These are phyloP conservation scores for Drosophila paracracens DNA, from an alignment of 2,888 invertebrate species.

Conservation along the genomic window DNA sequence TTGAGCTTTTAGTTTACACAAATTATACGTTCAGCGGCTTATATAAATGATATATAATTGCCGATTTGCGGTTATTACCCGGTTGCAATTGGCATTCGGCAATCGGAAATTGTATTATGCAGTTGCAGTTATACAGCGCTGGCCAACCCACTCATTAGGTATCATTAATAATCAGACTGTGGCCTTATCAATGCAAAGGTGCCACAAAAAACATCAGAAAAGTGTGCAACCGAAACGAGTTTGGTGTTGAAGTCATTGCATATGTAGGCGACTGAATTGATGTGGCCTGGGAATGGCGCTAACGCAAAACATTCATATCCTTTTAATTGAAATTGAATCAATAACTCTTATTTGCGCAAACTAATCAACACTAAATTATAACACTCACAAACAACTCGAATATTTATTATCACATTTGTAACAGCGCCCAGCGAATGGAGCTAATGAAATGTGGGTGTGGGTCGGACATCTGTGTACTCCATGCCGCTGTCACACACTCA, in stretches of 20 bases:
- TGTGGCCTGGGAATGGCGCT: conserved; percentile 51
- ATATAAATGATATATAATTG: conserved; percentile 72
- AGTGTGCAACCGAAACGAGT: conserved; percentile 30
- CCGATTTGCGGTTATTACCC: conserved; percentile 9
- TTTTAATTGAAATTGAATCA: conserved; percentile 80
- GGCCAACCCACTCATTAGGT: conserved; percentile 75
- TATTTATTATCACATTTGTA: conserved; percentile 78
- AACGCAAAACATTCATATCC: conserved; percentile 74
- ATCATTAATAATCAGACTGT: conserved; percentile 68
- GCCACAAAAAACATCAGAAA: conserved; percentile 35
- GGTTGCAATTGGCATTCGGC: conserved; percentile 20
- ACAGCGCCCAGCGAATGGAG: conserved; percentile 51
- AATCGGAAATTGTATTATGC: conserved; percentile 28
- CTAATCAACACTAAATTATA: conserved; percentile 81
- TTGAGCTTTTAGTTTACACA: conserved; percentile 59
- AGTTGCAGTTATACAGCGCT: conserved; percentile 19
- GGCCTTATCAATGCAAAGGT: conserved; percentile 65
- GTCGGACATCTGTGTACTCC: conserved; percentile 57
- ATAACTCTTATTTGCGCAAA: conserved; percentile 79
- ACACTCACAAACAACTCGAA: conserved; percentile 76
- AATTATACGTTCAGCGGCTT: conserved; percentile 56
- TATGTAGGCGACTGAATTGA: conserved; percentile 28
- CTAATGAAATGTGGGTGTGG: conserved; percentile 81
- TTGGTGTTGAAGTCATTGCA: conserved; percentile 43
- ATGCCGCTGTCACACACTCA: conserved; percentile 12